These are phyloP conservation scores for Podocnemis expansa DNA, from an alignment of 2,113 vertebrate genomes.

Conservation along the genomic window DNA sequence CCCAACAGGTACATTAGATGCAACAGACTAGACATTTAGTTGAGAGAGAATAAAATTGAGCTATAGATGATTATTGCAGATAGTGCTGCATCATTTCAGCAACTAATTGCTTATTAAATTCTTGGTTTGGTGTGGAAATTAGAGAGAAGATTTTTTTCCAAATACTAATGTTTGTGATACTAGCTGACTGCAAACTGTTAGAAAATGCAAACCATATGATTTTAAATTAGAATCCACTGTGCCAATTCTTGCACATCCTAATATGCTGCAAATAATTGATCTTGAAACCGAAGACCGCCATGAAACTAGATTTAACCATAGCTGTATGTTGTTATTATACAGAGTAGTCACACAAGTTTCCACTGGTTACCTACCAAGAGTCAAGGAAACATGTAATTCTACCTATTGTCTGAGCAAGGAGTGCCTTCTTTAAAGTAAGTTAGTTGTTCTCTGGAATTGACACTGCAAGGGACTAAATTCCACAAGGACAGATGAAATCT, in stretches of 20 bases:
- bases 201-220: background rate
- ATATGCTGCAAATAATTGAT: background rate
- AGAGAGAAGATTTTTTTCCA: background rate
- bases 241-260: slow-evolving; percentile 7
- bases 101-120: slow-evolving; percentile 61
- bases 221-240: slow-evolving; percentile 18
- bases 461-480: background rate
- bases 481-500: background rate
- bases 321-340: no score
- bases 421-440: background rate
- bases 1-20: background rate
- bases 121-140: background rate
- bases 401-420: background rate
- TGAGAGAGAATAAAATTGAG: no score
- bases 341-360: background rate
- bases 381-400: background rate
- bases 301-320: rapidly evolving
- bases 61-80: slow-evolving; percentile 22
- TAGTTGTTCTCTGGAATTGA: background rate
- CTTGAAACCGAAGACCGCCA: background rate
- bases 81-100: slow-evolving; percentile 49
- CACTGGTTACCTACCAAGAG: background rate
- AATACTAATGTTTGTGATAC: slow-evolving; percentile 12
- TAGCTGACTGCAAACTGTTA: background rate
- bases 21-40: background rate